Evolutionary conservation across 1,140 invertebrate species (phyloP), one percentile per base, ranked within the genome.

Genomic region (Zaprionus inermis): DNA sequence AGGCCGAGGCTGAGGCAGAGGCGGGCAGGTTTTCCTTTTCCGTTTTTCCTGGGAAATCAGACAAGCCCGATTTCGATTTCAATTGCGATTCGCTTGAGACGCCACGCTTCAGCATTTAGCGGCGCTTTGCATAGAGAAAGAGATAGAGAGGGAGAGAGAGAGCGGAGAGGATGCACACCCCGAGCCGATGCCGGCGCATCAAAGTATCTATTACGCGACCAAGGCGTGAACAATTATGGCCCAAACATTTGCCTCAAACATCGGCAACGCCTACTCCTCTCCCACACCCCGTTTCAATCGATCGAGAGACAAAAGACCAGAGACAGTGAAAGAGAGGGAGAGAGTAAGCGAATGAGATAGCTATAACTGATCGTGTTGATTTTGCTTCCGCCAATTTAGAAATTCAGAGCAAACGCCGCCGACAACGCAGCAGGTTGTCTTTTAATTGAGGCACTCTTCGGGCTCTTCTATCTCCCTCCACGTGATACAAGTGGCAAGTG

Each of bases 141-240:
- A 28, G 3, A 28, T 3, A 28, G 24, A 4, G 24, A 28, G 24
- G 5, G 24, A 28, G 24, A 28, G 24, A 28, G 24, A 28, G 24
- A 28, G 24, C n/a, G 24, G 24, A 28, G 24, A 28, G 24, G 24
- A 28, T 28, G 24, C 22, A 24, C 22, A 24, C 56, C 24, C 34
- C 36, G 20, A 46, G 7, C 28, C 51, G 20, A 9, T 1, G 65
- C 51, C 71, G 71, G 71, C 57, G 65, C 65, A 82, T 86, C 83
- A 86, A 86, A 86, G 79, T 68, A 54, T 69, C 65, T 52, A 85
- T 78, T 81, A 68, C 38, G 61, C 72, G 76, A 61, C 73, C 84
- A 46, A 88, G 83, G 83, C 83, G 83, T 88, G 83, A 88, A 88
- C 84, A 88, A 88, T 88, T 88, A 89, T 78, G 72, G 46, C 66